Evolutionary conservation across 2,113 vertebrate species (phyloP).

Genomic region (Mobula hypostoma): DNA sequence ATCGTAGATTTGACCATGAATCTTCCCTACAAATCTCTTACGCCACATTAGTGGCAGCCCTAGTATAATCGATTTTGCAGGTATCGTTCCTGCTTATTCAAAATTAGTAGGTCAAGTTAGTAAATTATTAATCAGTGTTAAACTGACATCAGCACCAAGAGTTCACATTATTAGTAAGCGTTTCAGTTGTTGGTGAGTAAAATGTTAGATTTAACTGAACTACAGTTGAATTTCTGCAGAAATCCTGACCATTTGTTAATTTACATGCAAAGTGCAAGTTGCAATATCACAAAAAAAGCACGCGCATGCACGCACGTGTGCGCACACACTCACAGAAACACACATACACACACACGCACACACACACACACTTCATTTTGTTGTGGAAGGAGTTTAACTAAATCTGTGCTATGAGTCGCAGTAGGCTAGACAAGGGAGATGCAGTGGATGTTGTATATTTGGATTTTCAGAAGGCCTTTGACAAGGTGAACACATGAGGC

Average conservation of each 20-base stretch:
- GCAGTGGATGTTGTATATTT: too few species aligned
- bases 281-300: background rate
- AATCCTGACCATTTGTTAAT: background rate
- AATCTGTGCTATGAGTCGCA: background rate
- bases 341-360: too few species aligned
- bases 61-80: background rate
- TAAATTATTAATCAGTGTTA: constrained; percentile 21
- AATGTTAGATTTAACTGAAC: background rate
- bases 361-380: too few species aligned
- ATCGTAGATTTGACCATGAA: background rate
- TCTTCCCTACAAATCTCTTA: background rate
- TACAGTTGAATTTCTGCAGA: background rate
- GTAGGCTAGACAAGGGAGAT: background rate
- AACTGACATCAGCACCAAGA: background rate
- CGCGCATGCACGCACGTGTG: too few species aligned
- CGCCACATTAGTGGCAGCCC: background rate
- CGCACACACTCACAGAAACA: too few species aligned
- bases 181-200: background rate
- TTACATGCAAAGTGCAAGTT: background rate
- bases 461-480: too few species aligned
- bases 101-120: background rate
- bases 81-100: background rate
- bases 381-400: background rate
- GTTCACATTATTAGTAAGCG: background rate
- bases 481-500: too few species aligned